Percentiles rank a stretch among this genome's conserved stretches.
Conservation (phyloP, 2,888 invertebrate genomes). For the Lasiommata megera region DNA sequence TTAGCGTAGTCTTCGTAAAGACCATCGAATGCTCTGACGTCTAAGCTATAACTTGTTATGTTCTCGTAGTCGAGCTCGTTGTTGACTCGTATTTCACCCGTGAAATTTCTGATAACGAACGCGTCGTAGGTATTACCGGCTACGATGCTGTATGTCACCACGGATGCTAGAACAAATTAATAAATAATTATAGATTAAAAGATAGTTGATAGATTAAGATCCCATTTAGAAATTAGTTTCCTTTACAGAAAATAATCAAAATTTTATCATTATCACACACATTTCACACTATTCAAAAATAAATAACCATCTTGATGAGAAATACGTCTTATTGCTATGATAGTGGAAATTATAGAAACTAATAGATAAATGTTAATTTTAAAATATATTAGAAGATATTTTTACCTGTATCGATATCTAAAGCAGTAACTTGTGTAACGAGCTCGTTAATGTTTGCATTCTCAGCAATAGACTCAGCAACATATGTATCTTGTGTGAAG, state of each 20-base stretch:
- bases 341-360: no score
- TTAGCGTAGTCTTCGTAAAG: slow-evolving; percentile 90
- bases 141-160: slow-evolving; percentile 92
- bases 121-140: slow-evolving; percentile 93
- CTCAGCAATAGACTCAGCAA: slow-evolving; percentile 89
- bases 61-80: slow-evolving; percentile 91
- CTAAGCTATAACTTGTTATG: slow-evolving; percentile 91
- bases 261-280: no score
- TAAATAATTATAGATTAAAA: no score
- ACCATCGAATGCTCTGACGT: slow-evolving; percentile 92
- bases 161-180: slow-evolving; percentile 81
- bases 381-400: not conserved
- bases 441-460: slow-evolving; percentile 91
- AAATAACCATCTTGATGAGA: no score
- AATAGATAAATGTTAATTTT: not conserved
- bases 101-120: slow-evolving; percentile 91
- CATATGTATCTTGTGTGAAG: slow-evolving; percentile 89
- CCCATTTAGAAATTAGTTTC: no score
- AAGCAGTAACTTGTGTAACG: slow-evolving; percentile 93
- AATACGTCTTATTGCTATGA: no score
- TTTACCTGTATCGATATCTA: slow-evolving; percentile 90
- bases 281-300: no score
- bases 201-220: no score
- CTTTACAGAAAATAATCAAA: no score
- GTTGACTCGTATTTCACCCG: slow-evolving; percentile 92